Conservation (phyloP, 2,797 vertebrate species). For the Pangasius mekongensis region DNA sequence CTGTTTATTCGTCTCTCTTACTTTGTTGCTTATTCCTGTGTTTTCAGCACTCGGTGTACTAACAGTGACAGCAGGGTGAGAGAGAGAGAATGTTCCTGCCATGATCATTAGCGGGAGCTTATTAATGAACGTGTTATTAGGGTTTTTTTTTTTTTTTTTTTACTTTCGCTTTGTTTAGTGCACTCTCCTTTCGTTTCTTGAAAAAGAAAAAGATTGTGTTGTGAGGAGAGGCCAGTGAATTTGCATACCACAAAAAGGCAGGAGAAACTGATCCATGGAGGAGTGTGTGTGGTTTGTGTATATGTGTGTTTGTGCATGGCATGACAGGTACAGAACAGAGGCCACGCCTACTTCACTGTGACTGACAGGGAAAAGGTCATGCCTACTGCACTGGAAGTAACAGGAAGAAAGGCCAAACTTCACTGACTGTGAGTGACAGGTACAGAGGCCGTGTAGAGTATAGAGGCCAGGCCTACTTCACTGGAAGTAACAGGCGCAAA, state of each 20-base stretch:
- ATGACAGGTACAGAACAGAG: background rate
- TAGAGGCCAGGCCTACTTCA: background rate
- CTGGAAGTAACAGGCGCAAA: background rate
- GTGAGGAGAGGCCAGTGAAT: background rate
- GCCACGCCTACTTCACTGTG: background rate
- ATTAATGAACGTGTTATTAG: slow-evolving; percentile 9
- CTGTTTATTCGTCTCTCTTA: slow-evolving; percentile 19
- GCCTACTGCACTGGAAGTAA: background rate
- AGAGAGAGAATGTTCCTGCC: background rate
- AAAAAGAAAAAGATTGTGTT: background rate
- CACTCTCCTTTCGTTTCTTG: background rate
- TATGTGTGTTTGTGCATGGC: background rate
- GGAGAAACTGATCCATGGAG: background rate
- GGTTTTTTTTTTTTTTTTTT: background rate
- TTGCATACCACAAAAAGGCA: background rate
- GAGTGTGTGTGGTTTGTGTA: background rate
- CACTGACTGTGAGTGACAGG: background rate
- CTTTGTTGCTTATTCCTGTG: background rate
- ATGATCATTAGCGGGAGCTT: slow-evolving; percentile 20
- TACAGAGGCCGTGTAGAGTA: background rate
- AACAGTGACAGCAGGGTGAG: slow-evolving; percentile 1
- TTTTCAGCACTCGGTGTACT: background rate
- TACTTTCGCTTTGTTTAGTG: background rate
- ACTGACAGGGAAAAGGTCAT: background rate
- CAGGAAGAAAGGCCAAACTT: background rate